Percentiles rank a stretch among this genome's conserved stretches.
Evolutionary conservation across 2,888 invertebrate species (phyloP).

Genomic region (Sturmia bella): DNA sequence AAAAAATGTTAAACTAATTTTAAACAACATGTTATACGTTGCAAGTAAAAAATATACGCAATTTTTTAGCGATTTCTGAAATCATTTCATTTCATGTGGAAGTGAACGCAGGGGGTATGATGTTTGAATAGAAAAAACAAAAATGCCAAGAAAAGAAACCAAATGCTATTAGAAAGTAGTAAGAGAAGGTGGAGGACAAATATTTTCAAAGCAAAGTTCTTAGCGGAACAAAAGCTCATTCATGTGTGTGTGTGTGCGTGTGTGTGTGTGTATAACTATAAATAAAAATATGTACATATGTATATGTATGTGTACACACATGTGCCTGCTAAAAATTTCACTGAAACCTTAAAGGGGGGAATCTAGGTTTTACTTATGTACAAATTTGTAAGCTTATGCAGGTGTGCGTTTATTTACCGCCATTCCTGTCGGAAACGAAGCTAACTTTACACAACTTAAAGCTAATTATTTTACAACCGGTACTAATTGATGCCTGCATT

Average conservation of each 20-base stretch:
- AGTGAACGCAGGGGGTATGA: conserved; percentile 2
- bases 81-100: not conserved
- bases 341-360: not conserved
- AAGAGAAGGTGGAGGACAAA: not conserved
- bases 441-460: no score
- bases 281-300: not conserved
- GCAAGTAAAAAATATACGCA: not conserved
- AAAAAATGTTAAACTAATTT: conserved; percentile 53
- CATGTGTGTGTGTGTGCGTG: not conserved
- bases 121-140: not conserved
- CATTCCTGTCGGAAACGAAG: no score
- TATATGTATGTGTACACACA: not conserved
- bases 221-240: no score
- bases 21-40: conserved; percentile 58
- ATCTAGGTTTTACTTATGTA: not conserved
- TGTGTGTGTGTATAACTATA: not conserved
- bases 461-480: no score
- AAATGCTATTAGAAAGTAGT: not conserved
- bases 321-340: not conserved
- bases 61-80: not conserved
- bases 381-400: not conserved
- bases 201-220: not conserved
- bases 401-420: not conserved
- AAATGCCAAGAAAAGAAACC: not conserved
- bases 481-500: no score